Evolutionary conservation across 2,888 invertebrate genomes (phyloP), one percentile per base, ranked within the genome.

Genomic region (Meganola albula): DNA sequence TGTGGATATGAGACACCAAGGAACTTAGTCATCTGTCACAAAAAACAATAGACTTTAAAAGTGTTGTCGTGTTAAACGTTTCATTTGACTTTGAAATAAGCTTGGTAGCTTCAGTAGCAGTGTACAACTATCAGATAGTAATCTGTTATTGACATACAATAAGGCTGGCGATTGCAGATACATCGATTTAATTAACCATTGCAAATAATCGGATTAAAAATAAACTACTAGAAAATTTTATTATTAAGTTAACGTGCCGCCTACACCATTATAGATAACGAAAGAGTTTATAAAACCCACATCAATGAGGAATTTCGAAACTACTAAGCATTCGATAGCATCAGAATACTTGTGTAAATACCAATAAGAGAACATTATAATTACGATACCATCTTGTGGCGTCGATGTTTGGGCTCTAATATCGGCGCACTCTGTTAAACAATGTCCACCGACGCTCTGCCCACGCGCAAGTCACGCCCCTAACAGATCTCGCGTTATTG

Each of bases 311-410:
- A 44, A 42, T 48, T 47, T 47, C 13, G 29, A 40, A 42, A 41
- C 31, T 47, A 47, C 27, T 36, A 36, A 52, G 48, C 40, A 42
- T 39, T 35, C 14, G 71, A 72, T 72, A 70, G 27, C 46, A 55
- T 54, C 56, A 51, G 53, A 62, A 59, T 61, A 61, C 63, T 57
- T 58, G 66, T 71, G 79, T 82, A 80, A 82, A 82, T 76, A 82
- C 69, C 74, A 76, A 78, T 80, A 79, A 72, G 74, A 69, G 64
- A 74, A 73, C 79, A 74, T 83, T 79, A 83, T 82, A 82, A 83
- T 78, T 74, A 68, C 57, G 83, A 84, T 84, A 82, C 52, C 58
- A 84, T 83, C 80, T 72, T 59, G 53, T 37, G 21, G 52, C 62
- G 61, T 68, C 65, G 67, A 72, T 78, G 79, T 79, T 77, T 77